These are phyloP conservation scores for Calidris pugnax DNA, from an alignment of 2,113 vertebrate species.

Conservation along the genomic window DNA sequence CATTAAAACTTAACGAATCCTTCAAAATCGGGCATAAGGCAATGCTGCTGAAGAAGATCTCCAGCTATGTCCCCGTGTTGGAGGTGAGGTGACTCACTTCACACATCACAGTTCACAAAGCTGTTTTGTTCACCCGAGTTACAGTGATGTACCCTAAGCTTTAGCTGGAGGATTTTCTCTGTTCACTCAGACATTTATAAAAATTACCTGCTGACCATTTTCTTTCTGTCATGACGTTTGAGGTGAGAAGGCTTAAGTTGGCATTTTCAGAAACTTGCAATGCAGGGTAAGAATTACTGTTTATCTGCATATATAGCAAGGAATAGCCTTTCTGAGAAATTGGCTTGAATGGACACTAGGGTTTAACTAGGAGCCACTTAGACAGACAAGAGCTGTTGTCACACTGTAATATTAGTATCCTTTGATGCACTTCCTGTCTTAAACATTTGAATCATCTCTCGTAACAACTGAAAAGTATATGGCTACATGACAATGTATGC, in stretches of 20 bases:
- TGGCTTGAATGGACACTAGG: background rate
- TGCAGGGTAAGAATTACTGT: background rate
- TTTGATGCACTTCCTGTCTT: background rate
- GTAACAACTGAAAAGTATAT: background rate
- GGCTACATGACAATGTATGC: background rate
- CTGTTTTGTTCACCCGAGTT: background rate
- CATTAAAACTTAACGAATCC: background rate
- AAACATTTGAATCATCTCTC: background rate
- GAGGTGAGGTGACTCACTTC: background rate
- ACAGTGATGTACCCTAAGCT: background rate
- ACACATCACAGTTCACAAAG: background rate
- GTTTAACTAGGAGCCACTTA: background rate
- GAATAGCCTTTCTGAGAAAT: background rate
- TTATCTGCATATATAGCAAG: background rate
- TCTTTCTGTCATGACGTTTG: background rate
- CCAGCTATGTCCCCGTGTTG: accelerated
- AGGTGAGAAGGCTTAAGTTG: background rate
- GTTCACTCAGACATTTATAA: background rate
- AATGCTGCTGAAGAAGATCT: background rate
- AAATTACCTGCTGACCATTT: background rate
- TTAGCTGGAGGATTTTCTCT: background rate
- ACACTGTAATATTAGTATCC: background rate
- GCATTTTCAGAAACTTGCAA: background rate
- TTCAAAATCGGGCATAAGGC: background rate
- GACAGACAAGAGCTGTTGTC: background rate